Conservation (phyloP, 2,797 vertebrate species). For the Pipistrellus nathusii region DNA sequence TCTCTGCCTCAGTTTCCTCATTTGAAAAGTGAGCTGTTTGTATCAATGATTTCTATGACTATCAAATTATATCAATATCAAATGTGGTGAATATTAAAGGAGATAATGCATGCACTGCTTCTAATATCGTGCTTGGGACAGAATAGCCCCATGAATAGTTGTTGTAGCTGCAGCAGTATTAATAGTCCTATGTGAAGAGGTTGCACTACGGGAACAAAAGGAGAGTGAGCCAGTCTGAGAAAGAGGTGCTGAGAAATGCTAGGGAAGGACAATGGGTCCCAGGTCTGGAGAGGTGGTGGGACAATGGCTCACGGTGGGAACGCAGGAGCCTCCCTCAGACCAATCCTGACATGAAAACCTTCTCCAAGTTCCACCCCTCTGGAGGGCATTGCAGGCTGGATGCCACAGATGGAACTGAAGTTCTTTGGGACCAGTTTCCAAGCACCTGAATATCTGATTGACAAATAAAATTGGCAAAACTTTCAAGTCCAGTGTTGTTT, state of each 20-base stretch:
- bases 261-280: background rate
- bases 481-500: background rate
- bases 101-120: rapidly evolving
- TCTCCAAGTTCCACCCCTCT: rapidly evolving
- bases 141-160: background rate
- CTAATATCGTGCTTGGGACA: background rate
- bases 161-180: rapidly evolving
- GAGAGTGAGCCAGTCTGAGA: background rate
- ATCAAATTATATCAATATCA: background rate
- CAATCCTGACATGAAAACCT: background rate
- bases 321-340: background rate
- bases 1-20: background rate
- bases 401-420: no score
- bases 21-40: background rate
- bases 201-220: background rate
- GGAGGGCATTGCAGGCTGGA: rapidly evolving
- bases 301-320: no score
- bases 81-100: background rate
- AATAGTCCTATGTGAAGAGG: background rate
- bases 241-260: background rate
- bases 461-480: background rate
- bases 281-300: background rate
- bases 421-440: background rate
- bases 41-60: background rate
- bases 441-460: background rate